Conservation (phyloP, 2,113 vertebrate genomes). For the Cairina moschata region DNA sequence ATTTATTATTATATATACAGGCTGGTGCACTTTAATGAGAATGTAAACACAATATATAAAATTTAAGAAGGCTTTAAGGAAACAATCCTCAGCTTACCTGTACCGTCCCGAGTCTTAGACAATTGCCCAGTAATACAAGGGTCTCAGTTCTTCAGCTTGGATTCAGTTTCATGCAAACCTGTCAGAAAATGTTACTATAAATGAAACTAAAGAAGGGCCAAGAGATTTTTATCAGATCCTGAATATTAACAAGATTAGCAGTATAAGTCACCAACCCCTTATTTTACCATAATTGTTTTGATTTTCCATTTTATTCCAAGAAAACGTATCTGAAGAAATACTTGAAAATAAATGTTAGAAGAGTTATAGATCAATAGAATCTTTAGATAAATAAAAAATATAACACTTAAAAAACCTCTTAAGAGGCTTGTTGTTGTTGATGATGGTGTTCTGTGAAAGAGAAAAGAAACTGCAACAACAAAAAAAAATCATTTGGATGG, state of each 20-base stretch:
- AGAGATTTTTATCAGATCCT: background rate
- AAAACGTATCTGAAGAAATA: background rate
- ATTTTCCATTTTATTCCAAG: background rate
- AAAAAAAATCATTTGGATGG: background rate
- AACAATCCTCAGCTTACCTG: constrained; percentile 3
- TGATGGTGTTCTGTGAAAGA: background rate
- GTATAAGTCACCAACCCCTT: background rate
- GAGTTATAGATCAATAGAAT: background rate
- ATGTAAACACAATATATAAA: background rate
- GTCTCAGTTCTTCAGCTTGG: background rate
- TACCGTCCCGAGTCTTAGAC: background rate
- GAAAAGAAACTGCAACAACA: background rate
- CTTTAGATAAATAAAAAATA: background rate
- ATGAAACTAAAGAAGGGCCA: background rate
- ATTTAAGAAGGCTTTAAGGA: background rate
- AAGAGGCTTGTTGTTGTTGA: background rate
- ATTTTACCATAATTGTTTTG: background rate
- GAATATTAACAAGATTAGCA: background rate
- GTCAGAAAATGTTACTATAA: background rate
- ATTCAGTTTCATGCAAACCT: background rate
- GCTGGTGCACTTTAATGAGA: background rate
- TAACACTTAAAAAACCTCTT: background rate
- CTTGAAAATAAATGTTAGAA: background rate
- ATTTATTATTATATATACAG: background rate
- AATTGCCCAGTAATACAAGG: background rate